phyloP scores from a whole-genome alignment of 2,113 vertebrate species.

The Leptobrachium leishanense region DNA sequence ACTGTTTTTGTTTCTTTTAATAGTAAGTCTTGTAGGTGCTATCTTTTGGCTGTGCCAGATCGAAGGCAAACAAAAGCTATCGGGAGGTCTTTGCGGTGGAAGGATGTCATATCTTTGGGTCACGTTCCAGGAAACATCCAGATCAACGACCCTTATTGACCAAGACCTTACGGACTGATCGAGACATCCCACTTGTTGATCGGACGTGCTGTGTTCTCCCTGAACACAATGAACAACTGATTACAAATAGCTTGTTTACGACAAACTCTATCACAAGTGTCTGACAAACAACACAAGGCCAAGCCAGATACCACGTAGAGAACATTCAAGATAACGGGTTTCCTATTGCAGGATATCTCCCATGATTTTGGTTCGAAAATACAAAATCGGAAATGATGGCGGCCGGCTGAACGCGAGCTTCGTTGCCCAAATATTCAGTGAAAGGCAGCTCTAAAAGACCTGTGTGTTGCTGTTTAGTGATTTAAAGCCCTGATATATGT shows the following conservation, averaged over 20 bases:
- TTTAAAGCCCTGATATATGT: no score
- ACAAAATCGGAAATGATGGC: background rate
- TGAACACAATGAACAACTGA: conserved; percentile 55
- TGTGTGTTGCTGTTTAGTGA: no score
- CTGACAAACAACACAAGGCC: conserved; percentile 51
- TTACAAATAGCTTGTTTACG: conserved; percentile 52
- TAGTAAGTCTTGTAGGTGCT: conserved; percentile 36
- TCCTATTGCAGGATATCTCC: conserved; percentile 64
- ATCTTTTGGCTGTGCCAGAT: conserved; percentile 27
- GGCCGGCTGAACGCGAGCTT: background rate
- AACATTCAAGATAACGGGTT: conserved; percentile 65
- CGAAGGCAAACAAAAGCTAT: conserved; percentile 16
- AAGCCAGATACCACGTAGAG: conserved; percentile 57
- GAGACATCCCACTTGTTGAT: conserved; percentile 43
- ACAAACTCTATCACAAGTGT: conserved; percentile 55
- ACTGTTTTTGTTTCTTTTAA: conserved; percentile 5
- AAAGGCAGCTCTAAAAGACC: no score
- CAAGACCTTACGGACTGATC: conserved; percentile 11
- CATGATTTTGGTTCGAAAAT: conserved; percentile 41
- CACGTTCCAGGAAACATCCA: conserved; percentile 48
- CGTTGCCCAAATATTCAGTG: no score
- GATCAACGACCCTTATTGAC: conserved; percentile 8
- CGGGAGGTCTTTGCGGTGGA: conserved; percentile 29
- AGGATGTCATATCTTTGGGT: conserved; percentile 50
- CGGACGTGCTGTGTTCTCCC: conserved; percentile 43